phyloP scores from a whole-genome alignment of 2,797 vertebrate species.

The Leptodactylus fallax region DNA sequence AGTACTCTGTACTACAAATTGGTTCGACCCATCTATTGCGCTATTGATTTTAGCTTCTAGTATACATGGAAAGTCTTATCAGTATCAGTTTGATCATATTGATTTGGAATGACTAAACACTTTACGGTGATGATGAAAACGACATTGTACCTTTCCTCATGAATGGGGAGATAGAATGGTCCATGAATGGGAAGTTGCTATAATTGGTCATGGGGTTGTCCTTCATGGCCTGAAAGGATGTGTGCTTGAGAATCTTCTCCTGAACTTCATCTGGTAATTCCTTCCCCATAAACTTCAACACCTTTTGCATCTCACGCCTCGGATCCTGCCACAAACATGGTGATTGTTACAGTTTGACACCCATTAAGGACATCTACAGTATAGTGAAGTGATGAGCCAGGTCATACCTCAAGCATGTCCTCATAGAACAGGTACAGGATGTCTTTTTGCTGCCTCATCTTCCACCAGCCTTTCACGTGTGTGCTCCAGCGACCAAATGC shows the following conservation, averaged over 20 bases:
- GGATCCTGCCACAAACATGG: slow-evolving; percentile 52
- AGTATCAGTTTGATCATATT: too few species aligned
- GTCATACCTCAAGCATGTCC: slow-evolving; percentile 71
- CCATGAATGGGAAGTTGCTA: slow-evolving; percentile 38
- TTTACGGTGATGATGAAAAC: neutral
- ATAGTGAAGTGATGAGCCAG: too few species aligned
- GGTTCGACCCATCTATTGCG: too few species aligned
- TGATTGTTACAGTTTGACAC: neutral
- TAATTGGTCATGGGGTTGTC: slow-evolving; percentile 61
- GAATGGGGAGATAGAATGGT: slow-evolving; percentile 60
- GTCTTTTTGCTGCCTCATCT: slow-evolving; percentile 60
- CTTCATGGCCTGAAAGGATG: slow-evolving; percentile 64
- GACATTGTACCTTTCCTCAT: slow-evolving; percentile 65
- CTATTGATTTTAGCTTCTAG: too few species aligned
- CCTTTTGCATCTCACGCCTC: slow-evolving; percentile 51
- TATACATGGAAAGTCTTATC: too few species aligned
- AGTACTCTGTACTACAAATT: too few species aligned
- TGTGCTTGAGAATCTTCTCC: slow-evolving; percentile 47
- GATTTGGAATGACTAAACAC: neutral
- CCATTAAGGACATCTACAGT: neutral
- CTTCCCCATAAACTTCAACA: slow-evolving; percentile 50
- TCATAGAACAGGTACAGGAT: slow-evolving; percentile 74
- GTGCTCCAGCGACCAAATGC: slow-evolving; percentile 71
- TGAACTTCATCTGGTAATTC: slow-evolving; percentile 52
- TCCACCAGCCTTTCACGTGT: slow-evolving; percentile 71